These are phyloP conservation scores for Australoheros scitulus DNA, from an alignment of 2,113 vertebrate species.

Conservation along the genomic window DNA sequence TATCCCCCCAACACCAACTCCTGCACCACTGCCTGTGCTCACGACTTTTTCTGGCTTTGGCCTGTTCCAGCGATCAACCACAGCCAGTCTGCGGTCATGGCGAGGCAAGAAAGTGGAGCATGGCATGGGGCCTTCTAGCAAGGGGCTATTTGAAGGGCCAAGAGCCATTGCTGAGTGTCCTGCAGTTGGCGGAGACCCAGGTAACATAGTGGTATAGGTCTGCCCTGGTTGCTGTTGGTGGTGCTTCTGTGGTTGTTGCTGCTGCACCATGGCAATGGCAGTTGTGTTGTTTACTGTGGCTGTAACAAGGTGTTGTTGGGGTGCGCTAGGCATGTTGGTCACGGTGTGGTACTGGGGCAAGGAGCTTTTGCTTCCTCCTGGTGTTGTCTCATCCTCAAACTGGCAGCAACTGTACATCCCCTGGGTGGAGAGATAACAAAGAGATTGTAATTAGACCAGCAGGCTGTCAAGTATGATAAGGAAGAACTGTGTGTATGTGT, in stretches of 20 bases:
- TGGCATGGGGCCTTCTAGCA: conserved; percentile 83
- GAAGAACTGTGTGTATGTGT: background rate
- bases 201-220: conserved; percentile 77
- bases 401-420: conserved; percentile 95
- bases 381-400: conserved; percentile 84
- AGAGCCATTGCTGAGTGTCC: conserved; percentile 82
- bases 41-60: conserved; percentile 82
- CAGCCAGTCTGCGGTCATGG: conserved; percentile 84
- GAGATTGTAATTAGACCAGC: conserved; percentile 42
- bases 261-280: conserved; percentile 78
- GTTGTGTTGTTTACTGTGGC: conserved; percentile 77
- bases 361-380: conserved; percentile 68
- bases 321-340: conserved; percentile 66
- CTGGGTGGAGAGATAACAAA: conserved; percentile 72
- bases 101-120: conserved; percentile 87
- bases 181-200: conserved; percentile 78
- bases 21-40: conserved; percentile 68
- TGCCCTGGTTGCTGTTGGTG: conserved; percentile 75
- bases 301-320: conserved; percentile 78
- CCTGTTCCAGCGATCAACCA: conserved; percentile 88
- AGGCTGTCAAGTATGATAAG: conserved; percentile 25
- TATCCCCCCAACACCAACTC: conserved; percentile 71
- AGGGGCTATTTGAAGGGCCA: conserved; percentile 84
- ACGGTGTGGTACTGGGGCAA: conserved; percentile 79
- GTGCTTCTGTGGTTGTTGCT: conserved; percentile 77